Evolutionary conservation across 2,113 vertebrate genomes (phyloP), one percentile per base, ranked within the genome.

Genomic region (Tupaia chinensis): DNA sequence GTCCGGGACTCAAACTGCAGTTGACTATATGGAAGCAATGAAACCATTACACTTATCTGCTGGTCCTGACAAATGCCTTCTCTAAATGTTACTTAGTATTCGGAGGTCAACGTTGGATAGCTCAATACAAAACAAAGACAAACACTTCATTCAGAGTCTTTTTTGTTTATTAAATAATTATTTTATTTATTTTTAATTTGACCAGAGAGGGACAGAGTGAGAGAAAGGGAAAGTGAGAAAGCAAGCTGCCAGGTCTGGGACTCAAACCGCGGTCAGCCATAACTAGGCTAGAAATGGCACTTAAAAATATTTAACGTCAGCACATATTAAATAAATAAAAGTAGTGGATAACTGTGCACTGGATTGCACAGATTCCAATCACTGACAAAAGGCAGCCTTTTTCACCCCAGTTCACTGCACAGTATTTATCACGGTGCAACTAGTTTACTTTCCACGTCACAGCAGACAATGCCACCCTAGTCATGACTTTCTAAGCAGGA

Each of bases 41-140:
- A 44, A 44, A 44, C 44, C 44, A 44, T 44, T 44, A 44, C 44
- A 44, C 44, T n/a, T 44, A 44, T 44, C 44, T 44, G 44, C 44
- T 44, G 44, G 44, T 44, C 44, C 44, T 44, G 44, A 44, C 44
- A 44, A 44, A 44, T 44, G 44, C 44, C 44, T 44, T 44, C 54
- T 74, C 54, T 70, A 70, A 87, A 82, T 66, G 60, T 95, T 92
- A 58, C 61, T 78, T 88, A 63, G 34, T 19, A 53, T 85, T 77
- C 58, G 58, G 10, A 58, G 5, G 32, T 70, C 58, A 82, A 60
- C 27, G 79, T 54, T 84, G 25, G 84, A 89, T 53, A 89, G 78
- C 7, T 85, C 9, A 92, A 27, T 44, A 84, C 17, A 92, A 79
- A n/a, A 87, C 1, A 8, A 54, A 95, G 34, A 86, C 7, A 74